Evolutionary conservation across 2,888 invertebrate genomes (phyloP), one percentile per base, ranked within the genome.

Genomic region (Diarsia dahlii): DNA sequence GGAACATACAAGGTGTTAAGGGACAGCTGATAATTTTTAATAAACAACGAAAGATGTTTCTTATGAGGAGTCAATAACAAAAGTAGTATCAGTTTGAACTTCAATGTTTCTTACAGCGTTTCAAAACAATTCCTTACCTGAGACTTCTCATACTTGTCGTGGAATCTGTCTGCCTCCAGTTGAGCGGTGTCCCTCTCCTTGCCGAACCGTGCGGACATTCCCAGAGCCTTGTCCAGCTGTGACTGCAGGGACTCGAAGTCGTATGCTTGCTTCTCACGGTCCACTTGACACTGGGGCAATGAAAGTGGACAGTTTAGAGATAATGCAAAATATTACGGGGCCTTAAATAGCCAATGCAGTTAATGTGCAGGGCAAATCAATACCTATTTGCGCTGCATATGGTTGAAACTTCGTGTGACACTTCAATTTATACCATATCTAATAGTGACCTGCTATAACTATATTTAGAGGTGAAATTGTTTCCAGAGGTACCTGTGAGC

Each of bases 171-270:
- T 76, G 98, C 97, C 89, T 99, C 99, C 83, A 98, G 93, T 90
- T 98, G 98, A 46, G 98, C 97, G 5, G 98, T 97, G 93, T 99
- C 99, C 71, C 98, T 97, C 93, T 99, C 99, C 94, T 99, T 99
- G 95, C 99, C 99, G 91, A 99, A 97, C 74, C 99, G 97, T 71
- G 98, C 98, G 66, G 98, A 97, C 93, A 99, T 98, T 28, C 98
- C 99, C 83, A 99, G 97, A 56, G 98, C 98, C 95, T 99, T 99
- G 96, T 99, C 99, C 93, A 99, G 97, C 94, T 99, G 99, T 67
- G 98, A 98, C 93, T 99, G 99, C 82, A 99, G 96, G 89, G 98
- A 98, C 91, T 99, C 99, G 94, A 98, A 98, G 95, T 99, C 99
- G 94, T 98, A 99, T 84, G 98, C 98, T 89, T 98, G 97, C 93